Percentiles rank a stretch among this genome's conserved stretches.
Conservation (phyloP, 2,113 vertebrate genomes). For the Formicarius rufipectus region DNA sequence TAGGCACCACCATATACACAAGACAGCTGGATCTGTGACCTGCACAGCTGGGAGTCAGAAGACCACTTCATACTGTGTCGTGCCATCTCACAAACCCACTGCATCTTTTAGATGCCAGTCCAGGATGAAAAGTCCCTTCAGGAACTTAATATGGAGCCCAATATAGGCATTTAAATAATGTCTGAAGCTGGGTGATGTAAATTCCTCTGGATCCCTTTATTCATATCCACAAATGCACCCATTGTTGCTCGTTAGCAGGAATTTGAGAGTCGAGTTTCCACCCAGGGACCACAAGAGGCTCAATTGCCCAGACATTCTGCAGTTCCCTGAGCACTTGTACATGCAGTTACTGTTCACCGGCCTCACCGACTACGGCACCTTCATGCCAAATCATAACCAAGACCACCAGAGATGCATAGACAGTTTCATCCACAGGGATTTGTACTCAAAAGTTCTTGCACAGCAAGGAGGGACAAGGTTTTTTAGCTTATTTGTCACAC, state of each 20-base stretch:
- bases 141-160: not conserved
- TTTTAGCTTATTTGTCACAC: not conserved
- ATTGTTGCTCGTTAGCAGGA: conserved; percentile 3
- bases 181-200: not conserved
- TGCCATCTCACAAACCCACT: not conserved
- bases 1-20: not conserved
- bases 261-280: not conserved
- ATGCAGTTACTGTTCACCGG: not conserved
- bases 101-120: not conserved
- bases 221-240: conserved; percentile 9
- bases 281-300: not conserved
- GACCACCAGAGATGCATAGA: not conserved
- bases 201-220: conserved; percentile 14
- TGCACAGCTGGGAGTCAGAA: not conserved
- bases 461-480: not conserved
- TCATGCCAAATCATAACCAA: rapidly evolving
- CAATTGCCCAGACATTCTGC: not conserved
- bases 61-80: rapidly evolving
- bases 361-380: not conserved
- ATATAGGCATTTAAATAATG: not conserved
- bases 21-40: not conserved
- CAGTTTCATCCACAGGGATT: not conserved
- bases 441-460: not conserved
- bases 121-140: not conserved
- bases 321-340: not conserved